Evolutionary conservation across 2,113 vertebrate species (phyloP), one percentile per base, ranked within the genome.

Genomic region (Melierax canorus): DNA sequence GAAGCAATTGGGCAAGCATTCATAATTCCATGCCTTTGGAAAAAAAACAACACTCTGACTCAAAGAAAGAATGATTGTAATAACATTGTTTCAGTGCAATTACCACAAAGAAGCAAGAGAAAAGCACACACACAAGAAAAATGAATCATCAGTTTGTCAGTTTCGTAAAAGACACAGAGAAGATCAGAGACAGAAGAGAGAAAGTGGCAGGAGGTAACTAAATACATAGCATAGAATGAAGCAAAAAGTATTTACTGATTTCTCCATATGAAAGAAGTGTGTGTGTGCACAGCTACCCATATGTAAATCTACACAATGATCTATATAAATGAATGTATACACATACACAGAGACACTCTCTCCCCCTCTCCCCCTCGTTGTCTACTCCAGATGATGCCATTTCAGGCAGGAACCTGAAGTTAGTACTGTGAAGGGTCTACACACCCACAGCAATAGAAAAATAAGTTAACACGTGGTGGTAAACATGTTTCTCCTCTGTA

Each of bases 381-480:
- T 58, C 27, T 39, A 10, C 20, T 38, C 27, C 14, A 45, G 27
- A 39, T 0, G 2, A 60, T 38, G 41, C 10, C 12, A 58, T 53
- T 81, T 59, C 12, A 56, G 50, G 39, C 14, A 56, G 16, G 12
- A 81, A 81, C 15, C 19, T 18, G 7, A 67, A 51, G 30, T 36
- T 62, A 62, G 29, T 48, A 36, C 36, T 64, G 5, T 9, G 7
- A 67, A 55, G 26, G 7, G 39, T 32, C 11, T 19, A 64, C 12
- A 72, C 1, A 41, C 6, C 32, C 23, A 53, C 0, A 43, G 13
- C 18, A 80, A 58, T 0, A 53, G 12, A 18, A 59, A 39, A 85
- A 26, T 1, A 74, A 55, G n/a, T 48, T 45, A 66, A 71, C 10
- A 48, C 2, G 0, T 7, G 19, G 27, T 23, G 10, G 6, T 12